Base-by-base conservation (phyloP, 2,888 invertebrate species). In the Sphecodes monilicornis region DNA sequence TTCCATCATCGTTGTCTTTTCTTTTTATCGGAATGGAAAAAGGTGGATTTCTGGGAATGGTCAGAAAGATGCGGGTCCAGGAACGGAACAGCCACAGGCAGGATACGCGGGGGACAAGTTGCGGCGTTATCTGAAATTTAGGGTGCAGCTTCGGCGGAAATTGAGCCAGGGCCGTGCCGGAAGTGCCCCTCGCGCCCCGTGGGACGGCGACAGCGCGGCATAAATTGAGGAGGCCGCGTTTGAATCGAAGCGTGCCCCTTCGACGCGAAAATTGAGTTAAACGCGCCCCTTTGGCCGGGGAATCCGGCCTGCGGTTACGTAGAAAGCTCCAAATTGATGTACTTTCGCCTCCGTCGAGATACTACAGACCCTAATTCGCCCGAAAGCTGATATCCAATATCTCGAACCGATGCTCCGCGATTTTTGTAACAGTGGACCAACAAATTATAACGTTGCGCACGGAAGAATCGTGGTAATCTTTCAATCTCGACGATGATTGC, bases 71-170 rank as follows among this genome's bases (percentile, higher is more conserved):
- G 73, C 11, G 26, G 50, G 64, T n/a, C 29, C 46, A 29, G 11
- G 60, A 73, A 26, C 46, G 57, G 69, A 29, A 16, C 50, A 43
- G 18, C 74, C 69, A n/a, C 69, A 66, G 81, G 75, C 89, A 89
- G 89, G 89, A 89, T 89, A 80, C 60, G 88, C 85, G 89, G 88
- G 92, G 93, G 93, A 93, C 93, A 93, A 93, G 92, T 93, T 93
- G 93, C 77, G 93, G 87, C 91, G 89, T 91, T 93, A 93, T 94
- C 94, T 90, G 88, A 91, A 93, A 93, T 93, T 93, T 93, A 92
- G 92, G 92, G 92, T 90, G 91, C 87, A 87, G 83, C 90, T 85
- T 85, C 80, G 76, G 84, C 91, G 92, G 92, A 93, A 93, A 93
- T 92, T 93, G 92, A 92, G 91, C 91, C 89, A 88, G 91, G 91